A percentile compares a stretch with the other conserved stretches of the same genome.
Conservation (phyloP, 2,113 vertebrate species). For the Falcunculus frontatus region DNA sequence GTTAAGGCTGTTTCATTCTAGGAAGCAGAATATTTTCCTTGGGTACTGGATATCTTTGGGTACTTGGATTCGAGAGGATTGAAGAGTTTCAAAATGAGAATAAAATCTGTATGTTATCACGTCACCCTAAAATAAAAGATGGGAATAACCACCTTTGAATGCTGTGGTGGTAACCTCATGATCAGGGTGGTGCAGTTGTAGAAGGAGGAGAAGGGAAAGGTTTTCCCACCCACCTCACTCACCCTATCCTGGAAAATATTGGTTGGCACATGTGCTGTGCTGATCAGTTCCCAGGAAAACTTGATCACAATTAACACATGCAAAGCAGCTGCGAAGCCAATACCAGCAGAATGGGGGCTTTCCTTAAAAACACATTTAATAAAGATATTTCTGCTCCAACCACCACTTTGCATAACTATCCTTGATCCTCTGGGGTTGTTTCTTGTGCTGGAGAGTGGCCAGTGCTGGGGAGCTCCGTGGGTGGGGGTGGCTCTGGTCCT, state of each 20-base stretch:
- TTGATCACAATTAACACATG: background rate
- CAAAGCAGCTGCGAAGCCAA: background rate
- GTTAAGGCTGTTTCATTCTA: conserved; percentile 5
- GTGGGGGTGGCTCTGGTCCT: background rate
- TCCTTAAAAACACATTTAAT: background rate
- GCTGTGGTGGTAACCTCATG: background rate
- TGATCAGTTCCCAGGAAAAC: background rate
- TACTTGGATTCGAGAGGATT: background rate
- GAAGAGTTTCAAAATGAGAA: background rate
- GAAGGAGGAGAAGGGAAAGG: background rate
- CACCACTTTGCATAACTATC: background rate
- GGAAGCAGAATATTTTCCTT: conserved; percentile 17
- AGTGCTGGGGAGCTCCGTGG: background rate
- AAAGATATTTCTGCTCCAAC: background rate
- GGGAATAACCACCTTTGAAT: background rate
- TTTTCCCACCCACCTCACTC: background rate
- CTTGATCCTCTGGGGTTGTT: background rate
- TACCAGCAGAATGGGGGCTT: background rate
- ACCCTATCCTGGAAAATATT: background rate
- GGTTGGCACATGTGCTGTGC: rapidly evolving
- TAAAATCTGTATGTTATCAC: background rate
- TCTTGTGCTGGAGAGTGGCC: conserved; percentile 27
- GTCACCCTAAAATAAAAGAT: background rate
- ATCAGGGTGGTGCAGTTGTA: background rate
- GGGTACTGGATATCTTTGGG: background rate